phyloP scores from a whole-genome alignment of 1,140 invertebrate species.

The Spodoptera frugiperda region DNA sequence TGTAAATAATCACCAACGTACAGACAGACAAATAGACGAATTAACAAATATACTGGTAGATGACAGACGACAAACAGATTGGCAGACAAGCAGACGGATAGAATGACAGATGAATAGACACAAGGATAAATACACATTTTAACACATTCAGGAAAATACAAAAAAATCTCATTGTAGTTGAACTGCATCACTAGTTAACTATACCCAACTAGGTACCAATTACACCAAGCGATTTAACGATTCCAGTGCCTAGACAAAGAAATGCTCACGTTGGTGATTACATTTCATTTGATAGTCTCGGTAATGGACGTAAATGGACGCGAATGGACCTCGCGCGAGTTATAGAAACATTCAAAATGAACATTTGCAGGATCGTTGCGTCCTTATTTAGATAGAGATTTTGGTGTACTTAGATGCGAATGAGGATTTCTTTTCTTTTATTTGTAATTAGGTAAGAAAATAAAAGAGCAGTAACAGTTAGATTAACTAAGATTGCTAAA shows the following conservation, averaged over 20 bases:
- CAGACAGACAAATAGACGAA: too few relatives aligned
- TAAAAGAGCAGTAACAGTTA: too few relatives aligned
- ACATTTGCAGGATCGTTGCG: conserved; percentile 12
- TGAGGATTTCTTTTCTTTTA: too few relatives aligned
- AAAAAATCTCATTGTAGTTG: too few relatives aligned
- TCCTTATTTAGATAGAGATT: conserved; percentile 1
- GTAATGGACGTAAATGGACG: conserved; percentile 38
- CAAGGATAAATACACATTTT: background rate
- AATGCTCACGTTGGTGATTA: conserved; percentile 33
- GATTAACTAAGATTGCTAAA: too few relatives aligned
- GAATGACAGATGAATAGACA: too few relatives aligned
- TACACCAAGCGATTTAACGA: conserved; percentile 20
- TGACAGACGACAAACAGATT: too few relatives aligned
- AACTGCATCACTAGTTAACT: background rate
- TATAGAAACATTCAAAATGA: conserved; percentile 35
- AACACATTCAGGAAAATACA: background rate
- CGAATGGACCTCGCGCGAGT: conserved; percentile 24
- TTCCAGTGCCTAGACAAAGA: conserved; percentile 16
- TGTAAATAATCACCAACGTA: too few relatives aligned
- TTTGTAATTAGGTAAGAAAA: too few relatives aligned
- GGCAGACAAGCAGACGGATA: too few relatives aligned
- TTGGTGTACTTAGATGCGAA: background rate
- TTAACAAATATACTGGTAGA: too few relatives aligned
- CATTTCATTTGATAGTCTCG: conserved; percentile 38
- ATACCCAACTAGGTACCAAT: background rate